A percentile compares a stretch with the other conserved stretches of the same genome.
phyloP scores from a whole-genome alignment of 2,888 invertebrate genomes.

The Nowickia ferox region DNA sequence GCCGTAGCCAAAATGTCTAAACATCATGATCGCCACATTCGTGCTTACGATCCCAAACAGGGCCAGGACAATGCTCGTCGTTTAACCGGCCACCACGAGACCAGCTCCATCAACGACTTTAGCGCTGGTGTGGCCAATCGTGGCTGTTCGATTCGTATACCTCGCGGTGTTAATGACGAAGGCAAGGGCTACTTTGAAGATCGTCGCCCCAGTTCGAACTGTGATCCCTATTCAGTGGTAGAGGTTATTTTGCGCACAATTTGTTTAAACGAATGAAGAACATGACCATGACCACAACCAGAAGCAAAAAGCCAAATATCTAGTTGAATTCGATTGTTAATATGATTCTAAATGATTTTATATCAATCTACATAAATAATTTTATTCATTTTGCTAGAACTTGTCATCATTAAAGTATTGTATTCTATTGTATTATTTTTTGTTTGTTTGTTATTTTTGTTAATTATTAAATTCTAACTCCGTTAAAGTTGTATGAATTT shows the following conservation, averaged over 20 bases:
- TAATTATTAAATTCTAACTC: slow-evolving; percentile 13
- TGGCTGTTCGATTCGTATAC: slow-evolving; percentile 97
- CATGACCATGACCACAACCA: background rate
- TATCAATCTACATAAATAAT: slow-evolving; percentile 11
- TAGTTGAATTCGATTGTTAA: slow-evolving; percentile 29
- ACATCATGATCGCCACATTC: slow-evolving; percentile 96
- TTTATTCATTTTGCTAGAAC: slow-evolving; percentile 33
- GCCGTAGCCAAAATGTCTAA: slow-evolving; percentile 97
- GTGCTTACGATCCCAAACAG: slow-evolving; percentile 97
- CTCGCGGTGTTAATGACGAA: slow-evolving; percentile 94
- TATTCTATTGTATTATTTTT: background rate
- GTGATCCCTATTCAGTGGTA: slow-evolving; percentile 94
- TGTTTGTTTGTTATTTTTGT: background rate
- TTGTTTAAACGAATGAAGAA: slow-evolving; percentile 86
- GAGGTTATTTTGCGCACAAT: slow-evolving; percentile 94
- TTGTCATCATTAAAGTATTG: slow-evolving; percentile 10
- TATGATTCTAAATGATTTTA: slow-evolving; percentile 48
- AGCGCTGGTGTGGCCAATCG: slow-evolving; percentile 96
- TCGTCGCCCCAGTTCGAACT: slow-evolving; percentile 95
- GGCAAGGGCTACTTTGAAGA: slow-evolving; percentile 98
- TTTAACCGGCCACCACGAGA: slow-evolving; percentile 97
- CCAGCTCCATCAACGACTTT: slow-evolving; percentile 98
- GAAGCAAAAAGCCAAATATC: slow-evolving; percentile 3
- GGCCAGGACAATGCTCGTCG: slow-evolving; percentile 98
- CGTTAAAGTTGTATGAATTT: slow-evolving; percentile 15